Percentiles rank a stretch among this genome's conserved stretches.
Evolutionary conservation across 2,888 invertebrate genomes (phyloP).

Genomic region (Caenorhabditis angaria): DNA sequence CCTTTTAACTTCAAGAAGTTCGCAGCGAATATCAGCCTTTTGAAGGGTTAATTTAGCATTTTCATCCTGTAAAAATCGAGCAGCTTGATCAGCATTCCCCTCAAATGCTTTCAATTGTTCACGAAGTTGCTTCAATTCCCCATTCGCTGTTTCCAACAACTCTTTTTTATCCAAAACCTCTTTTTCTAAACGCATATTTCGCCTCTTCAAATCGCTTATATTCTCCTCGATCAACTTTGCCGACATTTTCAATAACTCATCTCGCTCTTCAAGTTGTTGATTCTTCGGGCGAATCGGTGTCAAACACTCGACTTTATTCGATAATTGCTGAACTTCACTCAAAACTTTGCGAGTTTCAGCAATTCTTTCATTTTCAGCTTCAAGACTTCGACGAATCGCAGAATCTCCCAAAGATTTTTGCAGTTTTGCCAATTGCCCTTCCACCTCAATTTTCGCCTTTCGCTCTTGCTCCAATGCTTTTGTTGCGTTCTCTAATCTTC

Average conservation of each 20-base stretch:
- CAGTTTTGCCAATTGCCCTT: constrained; percentile 5
- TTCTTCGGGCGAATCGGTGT: constrained; percentile 16
- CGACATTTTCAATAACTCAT: constrained; percentile 25
- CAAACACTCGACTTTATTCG: constrained; percentile 19
- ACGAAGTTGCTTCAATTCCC: constrained; percentile 76
- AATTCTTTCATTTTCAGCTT: constrained; percentile 10
- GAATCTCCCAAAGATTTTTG: not conserved
- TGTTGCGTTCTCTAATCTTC: not conserved
- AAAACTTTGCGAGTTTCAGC: constrained; percentile 23
- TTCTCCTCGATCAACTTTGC: constrained; percentile 31
- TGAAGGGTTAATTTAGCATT: constrained; percentile 21
- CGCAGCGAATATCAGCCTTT: constrained; percentile 41
- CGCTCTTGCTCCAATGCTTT: not conserved
- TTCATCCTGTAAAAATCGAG: constrained; percentile 25
- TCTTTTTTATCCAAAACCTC: constrained; percentile 26
- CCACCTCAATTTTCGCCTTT: not conserved
- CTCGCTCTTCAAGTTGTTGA: constrained; percentile 6
- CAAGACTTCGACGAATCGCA: constrained; percentile 14
- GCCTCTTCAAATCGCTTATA: constrained; percentile 16
- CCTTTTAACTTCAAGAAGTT: constrained; percentile 26
- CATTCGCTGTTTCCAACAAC: constrained; percentile 8
- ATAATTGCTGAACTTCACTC: constrained; percentile 23
- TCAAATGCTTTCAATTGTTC: constrained; percentile 73
- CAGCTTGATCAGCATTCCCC: constrained; percentile 38
- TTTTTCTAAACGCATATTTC: constrained; percentile 14